Evolutionary conservation across 2,797 vertebrate species (phyloP).

Genomic region (Odontamblyopus rebecca): DNA sequence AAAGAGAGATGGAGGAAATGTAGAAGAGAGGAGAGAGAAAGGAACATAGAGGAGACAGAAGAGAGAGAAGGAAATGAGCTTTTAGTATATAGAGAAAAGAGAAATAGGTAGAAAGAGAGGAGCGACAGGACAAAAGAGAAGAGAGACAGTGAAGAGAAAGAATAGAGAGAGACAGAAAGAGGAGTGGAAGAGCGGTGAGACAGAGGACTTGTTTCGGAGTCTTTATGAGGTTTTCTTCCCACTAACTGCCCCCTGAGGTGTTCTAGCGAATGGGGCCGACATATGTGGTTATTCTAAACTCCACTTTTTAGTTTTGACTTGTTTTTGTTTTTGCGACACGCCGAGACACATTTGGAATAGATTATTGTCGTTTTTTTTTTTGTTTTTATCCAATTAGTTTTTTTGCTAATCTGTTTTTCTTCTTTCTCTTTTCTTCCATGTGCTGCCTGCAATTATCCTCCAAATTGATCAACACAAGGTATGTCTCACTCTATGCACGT

Average conservation of each 20-base stretch:
- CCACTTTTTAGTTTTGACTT: conserved; percentile 33
- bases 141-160: conserved; percentile 13
- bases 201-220: conserved; percentile 39
- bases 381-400: conserved; percentile 22
- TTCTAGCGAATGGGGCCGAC: conserved; percentile 50
- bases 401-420: conserved; percentile 30
- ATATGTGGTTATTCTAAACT: conserved; percentile 57
- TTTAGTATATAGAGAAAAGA: neutral
- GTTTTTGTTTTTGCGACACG: conserved; percentile 26
- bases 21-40: neutral
- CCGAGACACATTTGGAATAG: conserved; percentile 16
- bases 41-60: neutral
- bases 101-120: neutral
- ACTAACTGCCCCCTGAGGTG: conserved; percentile 48
- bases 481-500: conserved; percentile 34
- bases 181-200: conserved; percentile 48
- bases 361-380: conserved; percentile 13
- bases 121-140: neutral
- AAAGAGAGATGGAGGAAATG: no score
- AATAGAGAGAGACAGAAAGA: conserved; percentile 7
- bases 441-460: conserved; percentile 16
- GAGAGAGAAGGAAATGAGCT: neutral
- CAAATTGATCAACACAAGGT: conserved; percentile 55
- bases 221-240: conserved; percentile 49
- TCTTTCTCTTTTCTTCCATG: conserved; percentile 41